phyloP scores from a whole-genome alignment of 2,797 vertebrate species.

The Jordanella pulchra region DNA sequence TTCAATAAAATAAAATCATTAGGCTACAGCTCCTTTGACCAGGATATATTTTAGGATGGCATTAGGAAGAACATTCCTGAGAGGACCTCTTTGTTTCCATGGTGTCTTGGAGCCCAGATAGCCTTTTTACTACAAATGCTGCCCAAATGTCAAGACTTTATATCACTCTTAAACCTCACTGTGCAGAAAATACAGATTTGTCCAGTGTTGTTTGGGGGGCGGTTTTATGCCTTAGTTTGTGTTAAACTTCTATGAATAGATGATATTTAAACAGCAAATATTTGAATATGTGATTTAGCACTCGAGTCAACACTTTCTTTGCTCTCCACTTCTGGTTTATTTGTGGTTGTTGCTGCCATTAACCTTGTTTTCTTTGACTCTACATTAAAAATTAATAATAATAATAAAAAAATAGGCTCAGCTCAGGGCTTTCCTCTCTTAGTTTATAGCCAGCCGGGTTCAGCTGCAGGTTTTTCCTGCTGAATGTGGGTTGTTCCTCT shows the following conservation, averaged over 20 bases:
- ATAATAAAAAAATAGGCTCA: no score
- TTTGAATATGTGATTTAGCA: neutral
- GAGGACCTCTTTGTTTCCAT: constrained; percentile 13
- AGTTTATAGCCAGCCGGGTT: no score
- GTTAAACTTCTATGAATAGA: neutral
- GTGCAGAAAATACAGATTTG: neutral
- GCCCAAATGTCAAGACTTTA: neutral
- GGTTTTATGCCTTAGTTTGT: neutral
- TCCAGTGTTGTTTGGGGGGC: neutral
- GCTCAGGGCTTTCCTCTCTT: no score
- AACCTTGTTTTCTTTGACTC: neutral
- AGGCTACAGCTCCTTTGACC: neutral
- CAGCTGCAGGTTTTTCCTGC: neutral
- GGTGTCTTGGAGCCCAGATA: constrained; percentile 1
- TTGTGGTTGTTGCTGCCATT: neutral
- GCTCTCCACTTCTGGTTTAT: neutral
- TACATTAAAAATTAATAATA: no score
- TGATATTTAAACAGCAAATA: neutral
- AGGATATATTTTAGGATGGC: neutral
- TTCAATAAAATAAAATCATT: no score
- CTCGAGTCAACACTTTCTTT: neutral
- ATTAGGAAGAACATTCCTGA: constrained; percentile 28
- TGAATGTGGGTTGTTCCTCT: neutral
- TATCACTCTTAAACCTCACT: neutral
- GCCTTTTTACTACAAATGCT: neutral